Evolutionary conservation across 2,797 vertebrate genomes (phyloP).

Genomic region (Saxicola maurus): DNA sequence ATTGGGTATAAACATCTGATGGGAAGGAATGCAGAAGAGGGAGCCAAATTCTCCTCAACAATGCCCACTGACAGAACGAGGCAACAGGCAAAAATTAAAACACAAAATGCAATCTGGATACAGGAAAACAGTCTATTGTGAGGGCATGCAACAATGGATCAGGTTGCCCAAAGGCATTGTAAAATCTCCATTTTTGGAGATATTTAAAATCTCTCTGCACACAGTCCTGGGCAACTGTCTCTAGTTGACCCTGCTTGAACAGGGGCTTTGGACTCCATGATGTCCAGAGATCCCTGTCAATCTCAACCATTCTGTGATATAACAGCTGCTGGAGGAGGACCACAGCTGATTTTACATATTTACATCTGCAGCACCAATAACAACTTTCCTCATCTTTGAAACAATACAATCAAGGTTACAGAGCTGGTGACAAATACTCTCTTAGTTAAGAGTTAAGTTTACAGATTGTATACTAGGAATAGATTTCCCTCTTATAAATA

Average conservation of each 20-base stretch:
- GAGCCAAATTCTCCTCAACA: neutral
- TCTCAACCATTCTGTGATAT: neutral
- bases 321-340: neutral
- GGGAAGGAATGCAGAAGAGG: neutral
- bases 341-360: neutral
- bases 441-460: neutral
- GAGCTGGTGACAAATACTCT: neutral
- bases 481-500: neutral
- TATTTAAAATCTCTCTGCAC: neutral
- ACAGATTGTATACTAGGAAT: neutral
- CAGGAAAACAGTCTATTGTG: neutral
- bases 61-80: neutral
- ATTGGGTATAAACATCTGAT: neutral
- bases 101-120: neutral
- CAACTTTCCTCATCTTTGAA: neutral
- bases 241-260: neutral
- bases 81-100: neutral
- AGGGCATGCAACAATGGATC: neutral
- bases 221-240: neutral
- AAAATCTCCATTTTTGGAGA: neutral
- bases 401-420: neutral
- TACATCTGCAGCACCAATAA: neutral
- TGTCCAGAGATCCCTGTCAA: neutral
- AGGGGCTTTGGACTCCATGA: neutral
- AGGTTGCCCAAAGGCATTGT: neutral